These are phyloP conservation scores for Austrolebias charrua DNA, from an alignment of 2,797 vertebrate species.

Conservation along the genomic window DNA sequence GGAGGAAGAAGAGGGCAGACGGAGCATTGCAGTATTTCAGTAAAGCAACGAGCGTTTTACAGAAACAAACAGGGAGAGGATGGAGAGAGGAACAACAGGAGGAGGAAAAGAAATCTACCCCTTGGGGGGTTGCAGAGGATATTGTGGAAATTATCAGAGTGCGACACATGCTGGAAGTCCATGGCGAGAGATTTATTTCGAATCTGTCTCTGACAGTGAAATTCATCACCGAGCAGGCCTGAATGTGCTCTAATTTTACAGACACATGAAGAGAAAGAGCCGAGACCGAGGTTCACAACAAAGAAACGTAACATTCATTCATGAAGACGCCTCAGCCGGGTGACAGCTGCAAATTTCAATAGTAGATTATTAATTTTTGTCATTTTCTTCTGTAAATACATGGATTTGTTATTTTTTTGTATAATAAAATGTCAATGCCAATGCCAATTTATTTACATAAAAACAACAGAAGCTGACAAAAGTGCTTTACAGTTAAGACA, in stretches of 20 bases:
- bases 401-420: too few relatives aligned
- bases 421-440: too few relatives aligned
- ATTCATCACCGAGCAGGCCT: conserved; percentile 64
- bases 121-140: conserved; percentile 72
- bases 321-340: not conserved
- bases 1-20: conserved; percentile 71
- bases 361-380: not conserved
- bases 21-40: conserved; percentile 82
- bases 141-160: conserved; percentile 78
- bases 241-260: conserved; percentile 54
- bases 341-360: not conserved
- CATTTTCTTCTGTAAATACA: too few relatives aligned
- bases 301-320: conserved; percentile 14
- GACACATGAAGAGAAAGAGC: conserved; percentile 34
- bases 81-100: conserved; percentile 57
- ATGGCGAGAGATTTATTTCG: conserved; percentile 71
- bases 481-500: too few relatives aligned
- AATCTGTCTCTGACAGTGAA: conserved; percentile 76
- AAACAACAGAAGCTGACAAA: too few relatives aligned
- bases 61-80: conserved; percentile 73
- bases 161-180: conserved; percentile 72
- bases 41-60: conserved; percentile 78
- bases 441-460: too few relatives aligned
- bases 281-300: too few relatives aligned
- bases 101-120: conserved; percentile 56